phyloP scores from a whole-genome alignment of 1,140 invertebrate genomes.

The Leptestheria dahalacensis region DNA sequence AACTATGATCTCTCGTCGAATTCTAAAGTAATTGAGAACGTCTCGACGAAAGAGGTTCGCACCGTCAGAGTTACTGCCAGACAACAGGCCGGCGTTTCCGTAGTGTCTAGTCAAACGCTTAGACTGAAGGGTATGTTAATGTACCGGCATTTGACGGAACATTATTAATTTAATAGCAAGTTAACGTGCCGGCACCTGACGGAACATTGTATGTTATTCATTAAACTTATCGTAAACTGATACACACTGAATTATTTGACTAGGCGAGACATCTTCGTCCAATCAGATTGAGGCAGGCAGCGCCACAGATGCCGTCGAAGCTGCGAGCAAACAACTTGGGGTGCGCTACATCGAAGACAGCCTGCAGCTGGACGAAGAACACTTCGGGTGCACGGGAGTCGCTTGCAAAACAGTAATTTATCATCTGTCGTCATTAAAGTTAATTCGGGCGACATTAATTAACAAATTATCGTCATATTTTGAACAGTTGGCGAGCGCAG shows the following conservation, averaged over 20 bases:
- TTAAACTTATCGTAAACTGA: background rate
- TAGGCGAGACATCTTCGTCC: conserved; percentile 18
- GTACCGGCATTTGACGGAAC: background rate
- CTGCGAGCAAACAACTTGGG: conserved; percentile 19
- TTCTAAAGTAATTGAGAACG: conserved; percentile 24
- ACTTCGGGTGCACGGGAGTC: conserved; percentile 29
- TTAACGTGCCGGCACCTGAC: background rate
- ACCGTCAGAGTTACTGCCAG: conserved; percentile 33
- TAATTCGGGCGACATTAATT: background rate
- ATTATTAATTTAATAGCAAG: background rate
- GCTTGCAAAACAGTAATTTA: conserved; percentile 33
- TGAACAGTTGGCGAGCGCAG: conserved; percentile 33
- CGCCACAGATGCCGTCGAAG: conserved; percentile 26
- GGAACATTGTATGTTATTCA: background rate
- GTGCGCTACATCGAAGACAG: conserved; percentile 20
- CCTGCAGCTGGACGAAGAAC: conserved; percentile 21
- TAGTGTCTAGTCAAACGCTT: conserved; percentile 32
- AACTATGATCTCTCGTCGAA: conserved; percentile 28
- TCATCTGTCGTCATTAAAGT: conserved; percentile 9
- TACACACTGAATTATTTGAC: background rate
- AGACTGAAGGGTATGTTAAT: conserved; percentile 25
- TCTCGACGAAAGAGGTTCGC: conserved; percentile 37
- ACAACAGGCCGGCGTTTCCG: conserved; percentile 35
- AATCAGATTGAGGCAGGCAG: conserved; percentile 23
- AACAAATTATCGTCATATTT: conserved; percentile 14